These are phyloP conservation scores for Tapirus terrestris DNA, from an alignment of 2,113 vertebrate genomes.

Conservation along the genomic window DNA sequence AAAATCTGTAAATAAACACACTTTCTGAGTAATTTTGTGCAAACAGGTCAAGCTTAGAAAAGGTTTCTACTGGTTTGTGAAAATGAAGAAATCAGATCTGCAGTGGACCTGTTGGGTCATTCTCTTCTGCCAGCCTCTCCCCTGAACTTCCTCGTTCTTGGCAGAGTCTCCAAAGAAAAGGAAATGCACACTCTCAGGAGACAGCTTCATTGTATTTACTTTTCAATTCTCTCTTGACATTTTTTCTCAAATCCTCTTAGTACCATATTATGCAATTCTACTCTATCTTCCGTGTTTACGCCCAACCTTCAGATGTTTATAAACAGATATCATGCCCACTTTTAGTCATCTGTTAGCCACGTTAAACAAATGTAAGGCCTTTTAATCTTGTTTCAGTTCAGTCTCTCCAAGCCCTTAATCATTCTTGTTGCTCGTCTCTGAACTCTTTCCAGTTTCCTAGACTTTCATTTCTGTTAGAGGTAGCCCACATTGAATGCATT, in stretches of 20 bases:
- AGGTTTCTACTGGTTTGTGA: conserved; percentile 39
- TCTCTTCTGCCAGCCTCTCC: not conserved
- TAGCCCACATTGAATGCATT: not conserved
- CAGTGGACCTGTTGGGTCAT: not conserved
- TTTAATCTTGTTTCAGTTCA: conserved; percentile 59
- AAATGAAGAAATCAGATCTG: conserved; percentile 50
- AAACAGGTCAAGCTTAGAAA: conserved; percentile 46
- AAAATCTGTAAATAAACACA: conserved; percentile 59
- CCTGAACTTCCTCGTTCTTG: conserved; percentile 57
- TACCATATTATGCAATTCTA: conserved; percentile 25
- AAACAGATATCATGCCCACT: conserved; percentile 75
- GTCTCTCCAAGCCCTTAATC: conserved; percentile 32
- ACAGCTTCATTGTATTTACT: conserved; percentile 61
- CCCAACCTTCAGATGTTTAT: conserved; percentile 73
- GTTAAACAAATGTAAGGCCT: conserved; percentile 55
- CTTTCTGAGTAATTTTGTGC: conserved; percentile 35
- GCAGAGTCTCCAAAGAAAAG: conserved; percentile 50
- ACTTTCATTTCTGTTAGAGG: not conserved
- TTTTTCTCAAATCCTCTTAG: conserved; percentile 59
- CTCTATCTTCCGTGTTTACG: conserved; percentile 62
- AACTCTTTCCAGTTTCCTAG: conserved; percentile 56
- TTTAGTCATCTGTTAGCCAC: conserved; percentile 68
- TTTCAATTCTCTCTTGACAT: conserved; percentile 56
- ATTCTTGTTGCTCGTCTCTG: conserved; percentile 42
- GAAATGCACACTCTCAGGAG: conserved; percentile 49